Conservation (phyloP, 2,113 vertebrate species). For the Panthera uncia region DNA sequence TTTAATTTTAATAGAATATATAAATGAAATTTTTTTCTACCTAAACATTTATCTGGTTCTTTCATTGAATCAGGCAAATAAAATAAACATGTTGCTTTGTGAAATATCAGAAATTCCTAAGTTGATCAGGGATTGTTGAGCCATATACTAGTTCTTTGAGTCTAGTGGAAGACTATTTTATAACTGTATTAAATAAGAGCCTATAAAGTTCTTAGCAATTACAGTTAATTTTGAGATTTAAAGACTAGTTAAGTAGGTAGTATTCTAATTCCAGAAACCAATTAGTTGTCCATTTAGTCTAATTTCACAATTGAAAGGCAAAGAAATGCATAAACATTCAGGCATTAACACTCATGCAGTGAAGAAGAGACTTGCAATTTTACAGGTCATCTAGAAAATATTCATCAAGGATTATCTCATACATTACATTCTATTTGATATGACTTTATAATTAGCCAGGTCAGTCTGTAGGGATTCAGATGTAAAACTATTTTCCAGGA, state of each 20-base stretch:
- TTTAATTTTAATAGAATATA: background rate
- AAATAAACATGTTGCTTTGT: background rate
- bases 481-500: background rate
- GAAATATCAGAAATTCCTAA: background rate
- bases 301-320: background rate
- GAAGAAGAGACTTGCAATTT: background rate
- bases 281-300: background rate
- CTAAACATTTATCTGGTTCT: background rate
- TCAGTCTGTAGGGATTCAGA: background rate
- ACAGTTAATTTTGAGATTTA: background rate
- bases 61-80: background rate
- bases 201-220: background rate
- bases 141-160: background rate
- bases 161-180: background rate
- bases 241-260: background rate
- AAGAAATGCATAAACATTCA: background rate
- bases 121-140: background rate
- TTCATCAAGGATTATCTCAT: background rate
- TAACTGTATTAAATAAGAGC: background rate
- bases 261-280: background rate
- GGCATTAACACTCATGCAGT: background rate
- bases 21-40: background rate
- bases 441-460: background rate
- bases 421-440: background rate
- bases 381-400: constrained; percentile 22